Base-by-base conservation (phyloP, 2,113 vertebrate species). In the Casuarius casuarius region DNA sequence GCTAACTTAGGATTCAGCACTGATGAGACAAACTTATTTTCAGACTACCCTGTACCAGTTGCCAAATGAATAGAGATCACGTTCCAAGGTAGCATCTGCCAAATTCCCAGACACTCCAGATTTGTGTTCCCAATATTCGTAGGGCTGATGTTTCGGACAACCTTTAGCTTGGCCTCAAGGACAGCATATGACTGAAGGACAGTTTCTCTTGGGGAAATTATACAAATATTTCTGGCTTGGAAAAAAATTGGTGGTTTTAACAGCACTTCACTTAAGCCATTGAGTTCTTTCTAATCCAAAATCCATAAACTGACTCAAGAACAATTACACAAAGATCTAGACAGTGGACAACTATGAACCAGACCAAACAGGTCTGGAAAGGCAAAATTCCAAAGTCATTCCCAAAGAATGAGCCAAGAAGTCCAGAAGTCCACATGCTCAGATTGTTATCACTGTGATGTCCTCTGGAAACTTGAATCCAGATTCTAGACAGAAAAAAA, bases 271-370 rank as follows among this genome's bases (percentile, higher is more conserved):
- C 49, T 76, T 82, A 66, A 66, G 48, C 35, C 33, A 56, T 7
- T 28, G 35, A 81, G 52, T 19, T 92, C 52, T 82, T 74, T 54
- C 51, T 87, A 67, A 89, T 78, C 73, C 56, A 25, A 1, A 51
- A 88, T 89, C 90, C 80, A 59, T 74, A 86, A 92, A 86, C 18
- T 28, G 28, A 66, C 38, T 25, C 20, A 54, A 91, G 81, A 91
- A 62, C 8, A 54, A 12, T 51, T 59, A 35, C 1, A 3, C 46
- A 81, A 84, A 92, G 59, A 89, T 84, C 90, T 94, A 81, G 54
- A 54, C 25, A 38, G 65, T 51, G 23, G 31, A 35, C 63, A 89
- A 54, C 85, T 88, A 52, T 0, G 4, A 65, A 81, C 38, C 76
- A 77, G 22, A 31, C 22, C 31, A n/a, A 49, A 23, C 38, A 68